Evolutionary conservation across 2,888 invertebrate genomes (phyloP).

Genomic region (Panzeria rudis): DNA sequence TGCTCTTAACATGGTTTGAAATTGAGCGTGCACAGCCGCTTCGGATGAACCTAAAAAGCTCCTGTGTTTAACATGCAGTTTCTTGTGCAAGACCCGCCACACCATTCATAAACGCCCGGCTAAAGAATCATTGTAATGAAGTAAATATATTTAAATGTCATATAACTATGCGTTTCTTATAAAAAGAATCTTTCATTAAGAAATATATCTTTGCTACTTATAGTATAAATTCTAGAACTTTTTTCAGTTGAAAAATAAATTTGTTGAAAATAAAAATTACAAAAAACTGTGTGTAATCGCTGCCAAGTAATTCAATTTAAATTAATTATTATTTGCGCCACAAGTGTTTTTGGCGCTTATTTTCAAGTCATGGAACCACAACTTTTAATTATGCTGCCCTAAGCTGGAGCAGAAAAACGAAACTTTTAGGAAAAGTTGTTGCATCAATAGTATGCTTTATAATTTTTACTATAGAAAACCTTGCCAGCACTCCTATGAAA

Average conservation of each 20-base stretch:
- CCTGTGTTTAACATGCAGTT: too few species aligned
- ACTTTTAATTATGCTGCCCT: constrained; percentile 74
- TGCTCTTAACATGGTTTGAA: too few species aligned
- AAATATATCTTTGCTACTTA: not conserved
- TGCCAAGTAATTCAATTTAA: constrained; percentile 80
- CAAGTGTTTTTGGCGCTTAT: constrained; percentile 78
- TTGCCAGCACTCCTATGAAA: constrained; percentile 49
- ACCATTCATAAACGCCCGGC: too few species aligned
- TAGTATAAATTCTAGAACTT: not conserved
- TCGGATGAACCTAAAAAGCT: too few species aligned
- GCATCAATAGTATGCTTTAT: constrained; percentile 63
- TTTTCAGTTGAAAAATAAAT: not conserved
- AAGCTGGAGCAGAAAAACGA: constrained; percentile 48
- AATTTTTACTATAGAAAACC: not conserved
- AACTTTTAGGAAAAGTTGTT: constrained; percentile 68
- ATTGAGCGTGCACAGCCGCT: too few species aligned
- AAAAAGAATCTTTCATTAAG: not conserved
- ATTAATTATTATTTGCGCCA: constrained; percentile 82
- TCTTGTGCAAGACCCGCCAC: too few species aligned
- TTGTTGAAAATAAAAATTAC: constrained; percentile 8
- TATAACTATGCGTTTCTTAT: too few species aligned
- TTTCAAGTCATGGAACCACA: constrained; percentile 71
- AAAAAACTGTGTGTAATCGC: constrained; percentile 52
- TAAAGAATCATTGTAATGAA: too few species aligned
- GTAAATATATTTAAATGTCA: too few species aligned